Percentiles rank a stretch among this genome's conserved stretches.
Evolutionary conservation across 2,113 vertebrate species (phyloP).

Genomic region (Empidonax traillii): DNA sequence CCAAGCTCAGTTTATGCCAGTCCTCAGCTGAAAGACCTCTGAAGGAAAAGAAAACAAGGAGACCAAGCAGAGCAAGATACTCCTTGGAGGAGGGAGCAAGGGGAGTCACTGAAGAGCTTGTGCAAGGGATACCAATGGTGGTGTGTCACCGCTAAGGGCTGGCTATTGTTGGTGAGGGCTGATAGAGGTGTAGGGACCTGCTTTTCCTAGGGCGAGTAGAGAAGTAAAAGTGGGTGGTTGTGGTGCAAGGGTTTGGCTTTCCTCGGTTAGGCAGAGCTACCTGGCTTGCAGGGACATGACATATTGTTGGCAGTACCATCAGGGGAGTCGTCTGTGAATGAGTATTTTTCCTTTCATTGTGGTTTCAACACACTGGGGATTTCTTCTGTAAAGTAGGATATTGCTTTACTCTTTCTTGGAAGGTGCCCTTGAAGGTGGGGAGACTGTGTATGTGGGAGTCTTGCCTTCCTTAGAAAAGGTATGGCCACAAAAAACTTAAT

Average conservation of each 20-base stretch:
- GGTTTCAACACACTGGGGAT: neutral
- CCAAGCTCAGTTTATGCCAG: constrained; percentile 13
- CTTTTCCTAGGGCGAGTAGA: fast-evolving
- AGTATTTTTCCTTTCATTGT: neutral
- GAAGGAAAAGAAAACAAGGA: neutral
- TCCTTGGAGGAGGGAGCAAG: neutral
- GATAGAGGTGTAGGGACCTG: neutral
- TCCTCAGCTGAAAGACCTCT: neutral
- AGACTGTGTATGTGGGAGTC: neutral
- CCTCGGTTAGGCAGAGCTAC: neutral
- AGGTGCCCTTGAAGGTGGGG: neutral
- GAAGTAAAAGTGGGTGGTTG: neutral
- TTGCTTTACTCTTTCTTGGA: neutral
- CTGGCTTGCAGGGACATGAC: neutral
- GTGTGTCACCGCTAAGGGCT: neutral
- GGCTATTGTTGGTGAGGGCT: neutral
- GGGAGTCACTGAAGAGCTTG: neutral
- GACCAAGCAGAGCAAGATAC: neutral
- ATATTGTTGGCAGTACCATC: neutral
- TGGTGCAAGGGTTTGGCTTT: neutral
- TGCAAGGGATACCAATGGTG: fast-evolving
- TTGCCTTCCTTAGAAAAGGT: neutral
- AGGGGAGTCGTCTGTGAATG: neutral
- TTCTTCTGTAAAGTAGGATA: neutral
- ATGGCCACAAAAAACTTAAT: neutral